phyloP scores from a whole-genome alignment of 2,113 vertebrate species.

The Chrysochloris asiatica region DNA sequence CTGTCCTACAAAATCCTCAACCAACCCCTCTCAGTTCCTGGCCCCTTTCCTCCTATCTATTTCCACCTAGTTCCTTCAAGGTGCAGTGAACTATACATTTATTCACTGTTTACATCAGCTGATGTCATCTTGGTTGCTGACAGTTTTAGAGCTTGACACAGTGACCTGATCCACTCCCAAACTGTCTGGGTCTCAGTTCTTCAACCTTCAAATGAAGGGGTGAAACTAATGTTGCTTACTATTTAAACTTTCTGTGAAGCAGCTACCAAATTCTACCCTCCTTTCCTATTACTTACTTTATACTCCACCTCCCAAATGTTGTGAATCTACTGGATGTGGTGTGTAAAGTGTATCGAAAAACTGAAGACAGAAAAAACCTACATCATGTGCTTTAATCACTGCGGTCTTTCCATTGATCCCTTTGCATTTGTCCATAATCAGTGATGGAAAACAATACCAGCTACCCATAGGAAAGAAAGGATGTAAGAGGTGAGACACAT shows the following conservation, averaged over 20 bases:
- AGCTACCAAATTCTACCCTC: neutral
- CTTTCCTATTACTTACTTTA: neutral
- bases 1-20: too few species aligned
- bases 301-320: neutral
- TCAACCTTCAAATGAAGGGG: neutral
- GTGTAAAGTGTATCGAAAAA: neutral
- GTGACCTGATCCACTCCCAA: neutral
- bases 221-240: neutral
- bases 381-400: neutral
- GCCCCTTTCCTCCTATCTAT: too few species aligned
- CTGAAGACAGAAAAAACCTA: neutral
- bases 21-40: too few species aligned
- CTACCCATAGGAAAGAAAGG: neutral
- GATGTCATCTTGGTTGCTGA: neutral
- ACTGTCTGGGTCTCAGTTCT: neutral
- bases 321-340: rapidly evolving
- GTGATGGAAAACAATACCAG: neutral
- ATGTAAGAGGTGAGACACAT: rapidly evolving
- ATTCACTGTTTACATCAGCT: neutral
- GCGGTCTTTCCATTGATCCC: neutral
- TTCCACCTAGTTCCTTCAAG: too few species aligned
- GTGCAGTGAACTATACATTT: too few species aligned
- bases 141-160: neutral
- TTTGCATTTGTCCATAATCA: neutral
- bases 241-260: neutral